Evolutionary conservation across 2,113 vertebrate genomes (phyloP), one percentile per base, ranked within the genome.

Genomic region (Alligator sinensis): DNA sequence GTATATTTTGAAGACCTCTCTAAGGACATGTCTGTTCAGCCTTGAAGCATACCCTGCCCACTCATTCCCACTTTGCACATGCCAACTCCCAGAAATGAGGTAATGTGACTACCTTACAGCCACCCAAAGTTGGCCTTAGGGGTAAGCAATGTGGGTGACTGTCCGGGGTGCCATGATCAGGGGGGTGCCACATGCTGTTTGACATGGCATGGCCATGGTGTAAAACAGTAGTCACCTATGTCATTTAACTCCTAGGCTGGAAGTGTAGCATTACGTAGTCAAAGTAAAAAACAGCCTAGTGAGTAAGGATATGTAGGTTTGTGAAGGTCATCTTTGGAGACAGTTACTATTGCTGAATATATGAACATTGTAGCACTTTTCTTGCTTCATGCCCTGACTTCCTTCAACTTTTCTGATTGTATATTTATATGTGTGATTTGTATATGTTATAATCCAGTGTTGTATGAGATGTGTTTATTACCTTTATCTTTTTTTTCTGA

Each of bases 381-480:
- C 18, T 70, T 87, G 4, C 30, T 64, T 76, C 75, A 95, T 92
- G 77, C 54, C 80, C 77, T 80, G 74, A 94, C 87, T n/a, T n/a
- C 24, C 72, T 47, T 61, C 4, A 77, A 89, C 1, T 83, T 47
- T 82, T 88, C 66, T 1, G 25, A 85, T 0, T 59, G 1, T 55
- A 9, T n/a, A 16, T 57, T 84, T 76, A 25, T 86, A 38, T 13
- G 7, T 64, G 19, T 79, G 19, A 21, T 38, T 21, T 34, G 83
- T 55, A 38, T 86, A 11, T 30, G 86, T 76, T 77, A 72, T 89
- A 92, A 8, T 30, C n/a, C 60, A 89, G 0, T 54, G 9, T 63
- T 70, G 22, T 27, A 57, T 77, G 61, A 5, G 38, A 80, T 28
- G 68, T 34, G 15, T 11, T 84, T 87, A 81, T 64, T 24, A 24